These are phyloP conservation scores for Sphecodes monilicornis DNA, from an alignment of 2,888 invertebrate species.

Conservation along the genomic window DNA sequence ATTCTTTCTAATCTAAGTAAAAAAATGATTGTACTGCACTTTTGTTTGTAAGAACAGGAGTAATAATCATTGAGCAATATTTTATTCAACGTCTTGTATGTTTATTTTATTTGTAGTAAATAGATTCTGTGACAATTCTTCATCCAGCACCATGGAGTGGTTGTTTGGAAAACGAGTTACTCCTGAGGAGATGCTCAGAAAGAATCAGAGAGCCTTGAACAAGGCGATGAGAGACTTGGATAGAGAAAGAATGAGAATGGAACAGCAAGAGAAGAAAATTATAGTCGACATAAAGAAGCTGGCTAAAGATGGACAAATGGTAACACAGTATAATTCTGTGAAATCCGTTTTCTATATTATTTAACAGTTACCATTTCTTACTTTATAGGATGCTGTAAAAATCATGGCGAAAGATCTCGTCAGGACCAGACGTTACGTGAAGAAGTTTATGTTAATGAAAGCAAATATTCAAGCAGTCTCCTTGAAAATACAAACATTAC, in stretches of 20 bases:
- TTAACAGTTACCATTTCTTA: conserved; percentile 1
- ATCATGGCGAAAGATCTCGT: conserved; percentile 99
- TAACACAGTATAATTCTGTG: conserved; percentile 77
- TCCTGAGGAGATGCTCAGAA: conserved; percentile 98
- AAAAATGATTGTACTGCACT: no score
- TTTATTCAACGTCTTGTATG: background rate
- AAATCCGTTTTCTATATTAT: background rate
- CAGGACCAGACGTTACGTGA: conserved; percentile 96
- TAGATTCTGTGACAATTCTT: background rate
- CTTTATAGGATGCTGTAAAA: conserved; percentile 96
- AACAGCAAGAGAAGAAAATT: conserved; percentile 99
- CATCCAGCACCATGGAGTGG: conserved; percentile 91
- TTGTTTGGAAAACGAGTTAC: conserved; percentile 98
- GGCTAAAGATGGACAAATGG: conserved; percentile 99
- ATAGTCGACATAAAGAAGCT: conserved; percentile 99
- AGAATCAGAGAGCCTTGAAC: conserved; percentile 98
- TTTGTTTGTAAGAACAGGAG: no score
- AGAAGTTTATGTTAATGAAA: conserved; percentile 99
- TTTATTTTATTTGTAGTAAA: background rate
- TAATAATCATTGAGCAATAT: background rate
- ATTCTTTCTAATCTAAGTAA: no score
- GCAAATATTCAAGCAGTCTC: conserved; percentile 99
- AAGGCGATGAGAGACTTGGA: conserved; percentile 99
- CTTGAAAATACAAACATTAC: conserved; percentile 98
- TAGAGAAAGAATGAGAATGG: conserved; percentile 97